These are phyloP conservation scores for Elephas maximus DNA, from an alignment of 2,113 vertebrate species.

Conservation along the genomic window DNA sequence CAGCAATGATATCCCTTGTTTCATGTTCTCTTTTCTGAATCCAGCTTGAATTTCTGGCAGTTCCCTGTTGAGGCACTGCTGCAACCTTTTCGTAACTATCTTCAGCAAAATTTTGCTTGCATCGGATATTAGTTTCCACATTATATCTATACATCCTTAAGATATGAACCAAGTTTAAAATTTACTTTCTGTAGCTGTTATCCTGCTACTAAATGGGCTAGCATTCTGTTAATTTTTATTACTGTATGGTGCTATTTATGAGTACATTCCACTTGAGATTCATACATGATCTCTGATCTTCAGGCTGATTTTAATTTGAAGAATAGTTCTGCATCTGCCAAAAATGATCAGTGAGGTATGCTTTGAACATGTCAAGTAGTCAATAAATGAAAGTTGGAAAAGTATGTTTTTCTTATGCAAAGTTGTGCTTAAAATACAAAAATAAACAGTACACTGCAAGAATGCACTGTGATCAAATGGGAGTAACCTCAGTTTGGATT, in stretches of 20 bases:
- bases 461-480: not conserved
- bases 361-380: constrained; percentile 10
- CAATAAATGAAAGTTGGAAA: not conserved
- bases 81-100: too few relatives aligned
- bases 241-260: constrained; percentile 16
- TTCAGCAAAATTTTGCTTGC: too few relatives aligned
- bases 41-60: too few relatives aligned
- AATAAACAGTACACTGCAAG: not conserved
- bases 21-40: too few relatives aligned
- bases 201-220: not conserved
- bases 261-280: constrained; percentile 16
- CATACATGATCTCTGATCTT: constrained; percentile 30
- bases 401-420: not conserved
- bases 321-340: not conserved
- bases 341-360: not conserved
- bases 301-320: constrained; percentile 36
- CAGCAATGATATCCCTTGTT: too few relatives aligned
- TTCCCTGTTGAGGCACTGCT: too few relatives aligned
- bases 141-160: not conserved
- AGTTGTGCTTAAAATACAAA: constrained; percentile 29
- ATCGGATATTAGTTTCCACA: too few relatives aligned
- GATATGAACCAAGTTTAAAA: not conserved
- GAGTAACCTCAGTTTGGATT: not conserved
- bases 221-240: not conserved
- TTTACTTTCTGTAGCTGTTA: not conserved